Evolutionary conservation across 2,797 vertebrate genomes (phyloP).

Genomic region (Tenualosa thibaudeaui): DNA sequence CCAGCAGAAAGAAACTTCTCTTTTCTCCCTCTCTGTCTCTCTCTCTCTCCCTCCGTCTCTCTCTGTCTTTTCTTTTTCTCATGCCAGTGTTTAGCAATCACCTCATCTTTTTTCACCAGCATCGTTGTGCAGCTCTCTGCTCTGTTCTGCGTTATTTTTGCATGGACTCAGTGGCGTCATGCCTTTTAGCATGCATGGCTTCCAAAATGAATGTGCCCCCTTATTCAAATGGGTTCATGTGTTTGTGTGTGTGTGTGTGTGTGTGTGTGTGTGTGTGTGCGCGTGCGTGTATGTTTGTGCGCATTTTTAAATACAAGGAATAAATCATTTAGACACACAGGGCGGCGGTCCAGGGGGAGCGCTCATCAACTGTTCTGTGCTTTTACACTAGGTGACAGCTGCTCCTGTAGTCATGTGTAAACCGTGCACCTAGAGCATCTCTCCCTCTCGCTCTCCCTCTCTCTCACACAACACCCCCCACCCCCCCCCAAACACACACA

Average conservation of each 20-base stretch:
- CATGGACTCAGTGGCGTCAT: not conserved
- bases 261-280: not conserved
- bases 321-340: slow-evolving; percentile 30
- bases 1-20: not conserved
- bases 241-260: slow-evolving; percentile 6
- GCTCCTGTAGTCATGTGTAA: slow-evolving; percentile 2
- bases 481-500: not conserved
- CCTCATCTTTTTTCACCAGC: not conserved
- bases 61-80: not conserved
- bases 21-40: not conserved
- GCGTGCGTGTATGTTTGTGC: not conserved
- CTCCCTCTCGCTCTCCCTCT: not conserved
- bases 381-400: slow-evolving; percentile 17
- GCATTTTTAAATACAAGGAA: slow-evolving; percentile 25
- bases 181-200: slow-evolving; percentile 19
- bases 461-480: not conserved
- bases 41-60: not conserved
- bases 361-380: not conserved
- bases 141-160: slow-evolving; percentile 6
- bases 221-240: slow-evolving; percentile 21
- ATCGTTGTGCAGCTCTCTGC: not conserved
- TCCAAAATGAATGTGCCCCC: slow-evolving; percentile 7
- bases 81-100: not conserved
- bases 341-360: slow-evolving; percentile 16
- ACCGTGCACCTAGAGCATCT: not conserved